Evolutionary conservation across 2,113 vertebrate genomes (phyloP), one percentile per base, ranked within the genome.

Genomic region (Isurus oxyrinchus): DNA sequence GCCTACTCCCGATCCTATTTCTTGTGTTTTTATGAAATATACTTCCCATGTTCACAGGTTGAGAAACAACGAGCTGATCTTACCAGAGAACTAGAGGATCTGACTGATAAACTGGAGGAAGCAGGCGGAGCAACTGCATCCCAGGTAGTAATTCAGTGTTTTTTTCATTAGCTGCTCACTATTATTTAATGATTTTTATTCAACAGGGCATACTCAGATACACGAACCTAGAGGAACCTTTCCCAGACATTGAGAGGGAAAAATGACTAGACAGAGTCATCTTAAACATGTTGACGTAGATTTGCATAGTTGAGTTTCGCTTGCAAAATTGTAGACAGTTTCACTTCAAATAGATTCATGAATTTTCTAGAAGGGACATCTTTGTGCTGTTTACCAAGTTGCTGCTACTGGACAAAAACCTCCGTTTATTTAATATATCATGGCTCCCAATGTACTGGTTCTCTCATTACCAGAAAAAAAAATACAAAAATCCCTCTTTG

Each of bases 41-140:
- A 35, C 49, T 35, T n/a, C 88, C 19, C 19, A 7, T 23, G 35
- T 79, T 67, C 49, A n/a, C 88, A 97, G 97, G 98, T 98, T 94
- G 98, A 98, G 97, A 98, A 98, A 97, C 98, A 98, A 96, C 97
- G 98, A 35, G 97, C 97, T 61, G 98, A 98, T 95, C 97, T 98
- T 14, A 98, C 97, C 96, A 97, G 97, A 96, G 98, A 98, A 59
- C 97, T 98, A 69, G 98, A 98, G 23, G 98, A 98, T 44, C 97
- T 98, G 96, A 98, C 98, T 1, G 98, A 98, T 96, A 97, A 98
- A 13, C 97, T 98, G 96, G 98, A 98, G 97, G 98, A 98, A 96
- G 98, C 98, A 27, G 98, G 98, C 53, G 98, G 98, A 7, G 97
- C 97, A 96, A 98, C 97, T 0, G 97, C 98, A 91, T 98, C 98